phyloP scores from a whole-genome alignment of 2,797 vertebrate genomes.

The Alouatta caraya region DNA sequence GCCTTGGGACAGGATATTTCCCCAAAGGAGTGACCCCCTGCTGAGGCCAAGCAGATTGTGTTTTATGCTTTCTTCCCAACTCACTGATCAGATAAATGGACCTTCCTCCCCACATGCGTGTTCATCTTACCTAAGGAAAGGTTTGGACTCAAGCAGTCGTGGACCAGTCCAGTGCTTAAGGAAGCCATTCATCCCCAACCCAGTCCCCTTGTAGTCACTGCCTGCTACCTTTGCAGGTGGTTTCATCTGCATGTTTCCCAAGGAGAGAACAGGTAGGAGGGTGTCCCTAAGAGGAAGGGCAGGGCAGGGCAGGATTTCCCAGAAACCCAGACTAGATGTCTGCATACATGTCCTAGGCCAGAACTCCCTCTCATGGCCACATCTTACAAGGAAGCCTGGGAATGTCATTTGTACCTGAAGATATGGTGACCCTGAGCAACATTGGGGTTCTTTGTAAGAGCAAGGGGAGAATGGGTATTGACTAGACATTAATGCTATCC shows the following conservation, averaged over 20 bases:
- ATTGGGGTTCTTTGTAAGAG: not conserved
- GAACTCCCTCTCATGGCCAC: too few relatives aligned
- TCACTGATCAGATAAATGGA: accelerated
- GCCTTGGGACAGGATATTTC: not conserved
- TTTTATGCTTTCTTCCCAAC: not conserved
- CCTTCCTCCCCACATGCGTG: too few relatives aligned
- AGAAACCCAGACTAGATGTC: not conserved
- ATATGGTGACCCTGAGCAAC: not conserved
- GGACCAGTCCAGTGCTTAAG: not conserved
- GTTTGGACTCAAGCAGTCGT: accelerated
- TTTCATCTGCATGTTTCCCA: not conserved
- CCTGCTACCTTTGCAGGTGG: not conserved
- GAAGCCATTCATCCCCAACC: accelerated
- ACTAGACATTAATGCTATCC: accelerated
- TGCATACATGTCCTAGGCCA: not conserved
- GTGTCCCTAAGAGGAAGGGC: not conserved
- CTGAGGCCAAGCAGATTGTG: accelerated
- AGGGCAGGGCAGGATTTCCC: not conserved
- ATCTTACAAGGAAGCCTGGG: not conserved
- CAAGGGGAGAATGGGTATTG: accelerated
- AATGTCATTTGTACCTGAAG: not conserved
- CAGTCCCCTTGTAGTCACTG: not conserved
- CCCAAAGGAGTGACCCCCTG: not conserved
- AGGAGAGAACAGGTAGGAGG: not conserved
- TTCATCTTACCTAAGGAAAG: not conserved